These are phyloP conservation scores for Anguilla rostrata DNA, from an alignment of 2,113 vertebrate genomes.

Conservation along the genomic window DNA sequence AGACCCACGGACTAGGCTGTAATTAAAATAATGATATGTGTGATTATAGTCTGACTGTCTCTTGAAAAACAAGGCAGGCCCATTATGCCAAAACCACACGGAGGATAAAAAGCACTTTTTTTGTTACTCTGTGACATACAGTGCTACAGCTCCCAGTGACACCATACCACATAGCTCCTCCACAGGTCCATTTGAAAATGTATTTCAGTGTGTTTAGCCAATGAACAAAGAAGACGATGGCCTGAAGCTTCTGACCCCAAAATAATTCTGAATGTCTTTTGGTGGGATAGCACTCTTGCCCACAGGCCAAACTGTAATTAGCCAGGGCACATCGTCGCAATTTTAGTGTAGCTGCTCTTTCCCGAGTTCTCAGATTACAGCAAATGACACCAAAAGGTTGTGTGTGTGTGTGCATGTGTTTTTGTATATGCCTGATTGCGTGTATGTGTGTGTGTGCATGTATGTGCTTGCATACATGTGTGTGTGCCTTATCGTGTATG, in stretches of 20 bases:
- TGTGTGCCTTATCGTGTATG: not conserved
- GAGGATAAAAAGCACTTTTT: not conserved
- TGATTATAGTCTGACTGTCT: constrained; percentile 42
- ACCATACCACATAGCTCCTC: not conserved
- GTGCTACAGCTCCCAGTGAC: not conserved
- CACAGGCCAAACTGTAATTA: constrained; percentile 3
- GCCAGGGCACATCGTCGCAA: not conserved
- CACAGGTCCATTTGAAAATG: not conserved
- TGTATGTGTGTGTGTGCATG: not conserved
- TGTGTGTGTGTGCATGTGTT: not conserved
- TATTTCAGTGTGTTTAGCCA: not conserved
- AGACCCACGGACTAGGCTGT: constrained; percentile 19
- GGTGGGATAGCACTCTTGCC: not conserved
- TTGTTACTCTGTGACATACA: constrained; percentile 11
- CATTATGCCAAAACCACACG: constrained; percentile 25
- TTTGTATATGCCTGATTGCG: not conserved
- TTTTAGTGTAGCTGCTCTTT: not conserved
- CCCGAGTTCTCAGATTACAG: not conserved
- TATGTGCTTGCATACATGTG: not conserved
- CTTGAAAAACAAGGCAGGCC: constrained; percentile 22
- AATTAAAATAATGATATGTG: constrained; percentile 27
- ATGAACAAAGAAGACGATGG: not conserved
- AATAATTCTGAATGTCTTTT: not conserved
- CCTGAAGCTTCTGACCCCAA: not conserved
- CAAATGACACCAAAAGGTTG: not conserved